phyloP scores from a whole-genome alignment of 2,888 invertebrate genomes.

The Drosophila cognata region DNA sequence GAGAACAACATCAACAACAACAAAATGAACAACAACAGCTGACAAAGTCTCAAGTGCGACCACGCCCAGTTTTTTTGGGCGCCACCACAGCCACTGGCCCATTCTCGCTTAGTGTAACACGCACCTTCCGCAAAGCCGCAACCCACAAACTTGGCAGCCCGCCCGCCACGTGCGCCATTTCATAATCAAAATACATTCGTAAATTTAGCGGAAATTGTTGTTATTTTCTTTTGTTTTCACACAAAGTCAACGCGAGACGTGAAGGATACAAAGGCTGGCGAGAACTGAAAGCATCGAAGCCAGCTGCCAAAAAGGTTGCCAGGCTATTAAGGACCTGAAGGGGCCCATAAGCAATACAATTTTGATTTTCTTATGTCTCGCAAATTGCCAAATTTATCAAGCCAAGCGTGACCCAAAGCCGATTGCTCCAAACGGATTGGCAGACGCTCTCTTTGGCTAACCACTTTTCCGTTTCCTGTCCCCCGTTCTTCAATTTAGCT shows the following conservation, averaged over 20 bases:
- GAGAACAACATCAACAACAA: constrained; percentile 11
- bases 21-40: constrained; percentile 10
- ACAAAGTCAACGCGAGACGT: constrained; percentile 43
- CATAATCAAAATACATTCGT: constrained; percentile 61
- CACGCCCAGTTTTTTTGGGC: constrained; percentile 48
- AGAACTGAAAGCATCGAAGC: neutral
- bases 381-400: constrained; percentile 57
- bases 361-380: constrained; percentile 48
- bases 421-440: constrained; percentile 36
- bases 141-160: constrained; percentile 3
- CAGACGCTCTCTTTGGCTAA: constrained; percentile 8
- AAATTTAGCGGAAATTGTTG: constrained; percentile 68
- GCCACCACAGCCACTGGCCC: constrained; percentile 2
- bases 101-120: neutral
- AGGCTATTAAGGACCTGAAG: constrained; percentile 8
- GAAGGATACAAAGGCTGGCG: constrained; percentile 15
- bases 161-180: constrained; percentile 49
- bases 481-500: constrained; percentile 11
- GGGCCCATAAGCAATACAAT: constrained; percentile 15
- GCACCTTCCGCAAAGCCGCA: neutral
- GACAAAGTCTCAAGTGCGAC: constrained; percentile 47
- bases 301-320: constrained; percentile 43
- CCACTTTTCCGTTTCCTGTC: constrained; percentile 30
- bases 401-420: constrained; percentile 44
- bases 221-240: constrained; percentile 36